These are phyloP conservation scores for Latrodectus elegans DNA, from an alignment of 2,888 invertebrate species.

Conservation along the genomic window DNA sequence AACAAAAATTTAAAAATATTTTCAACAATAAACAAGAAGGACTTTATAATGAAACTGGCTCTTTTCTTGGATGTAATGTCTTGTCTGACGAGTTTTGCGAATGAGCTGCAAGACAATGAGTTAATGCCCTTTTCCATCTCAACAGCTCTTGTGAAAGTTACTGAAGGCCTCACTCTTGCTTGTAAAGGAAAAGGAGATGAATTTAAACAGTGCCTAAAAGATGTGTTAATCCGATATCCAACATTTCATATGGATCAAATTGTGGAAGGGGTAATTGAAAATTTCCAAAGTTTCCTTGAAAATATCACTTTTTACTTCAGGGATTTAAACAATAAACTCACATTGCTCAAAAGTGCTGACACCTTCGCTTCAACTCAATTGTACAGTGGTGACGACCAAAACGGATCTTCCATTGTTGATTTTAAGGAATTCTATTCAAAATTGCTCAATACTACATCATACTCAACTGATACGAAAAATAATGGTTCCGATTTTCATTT, in stretches of 20 bases:
- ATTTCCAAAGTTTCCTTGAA: neutral
- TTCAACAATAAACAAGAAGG: neutral
- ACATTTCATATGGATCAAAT: neutral
- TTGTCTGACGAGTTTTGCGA: conserved; percentile 21
- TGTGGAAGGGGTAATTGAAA: neutral
- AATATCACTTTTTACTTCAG: neutral
- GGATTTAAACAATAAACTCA: neutral
- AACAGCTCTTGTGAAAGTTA: neutral
- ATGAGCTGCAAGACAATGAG: conserved; percentile 4
- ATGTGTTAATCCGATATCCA: conserved; percentile 19
- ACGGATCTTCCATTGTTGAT: conserved; percentile 18
- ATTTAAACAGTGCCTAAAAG: neutral
- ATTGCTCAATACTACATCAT: too few species aligned
- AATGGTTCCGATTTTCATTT: too few species aligned
- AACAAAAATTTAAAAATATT: conserved; percentile 16
- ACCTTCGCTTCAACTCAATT: conserved; percentile 23
- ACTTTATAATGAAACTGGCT: conserved; percentile 38
- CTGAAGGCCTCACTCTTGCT: conserved; percentile 7
- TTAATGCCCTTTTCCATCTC: conserved; percentile 9
- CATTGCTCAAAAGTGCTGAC: conserved; percentile 6
- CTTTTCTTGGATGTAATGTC: conserved; percentile 33
- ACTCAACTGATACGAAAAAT: too few species aligned
- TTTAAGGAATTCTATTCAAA: neutral
- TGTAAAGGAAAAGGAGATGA: conserved; percentile 16
- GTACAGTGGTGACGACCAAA: neutral